Conservation (phyloP, 35 echinoderm and acorn worm genomes). For the Apostichopus japonicus region DNA sequence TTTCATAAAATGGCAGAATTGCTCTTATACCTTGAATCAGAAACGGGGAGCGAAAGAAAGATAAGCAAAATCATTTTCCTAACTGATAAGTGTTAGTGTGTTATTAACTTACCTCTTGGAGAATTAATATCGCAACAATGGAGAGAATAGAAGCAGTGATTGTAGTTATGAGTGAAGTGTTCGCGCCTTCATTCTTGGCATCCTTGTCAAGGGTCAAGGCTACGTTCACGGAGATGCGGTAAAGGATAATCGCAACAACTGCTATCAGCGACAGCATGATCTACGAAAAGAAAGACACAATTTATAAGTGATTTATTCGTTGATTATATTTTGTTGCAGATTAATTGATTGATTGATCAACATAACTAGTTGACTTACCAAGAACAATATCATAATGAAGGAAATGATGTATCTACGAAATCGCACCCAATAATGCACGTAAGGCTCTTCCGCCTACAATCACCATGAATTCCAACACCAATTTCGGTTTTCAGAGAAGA, state of each 20-base stretch:
- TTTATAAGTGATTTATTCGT: too few relatives aligned
- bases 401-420: constrained; percentile 66
- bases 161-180: constrained; percentile 87
- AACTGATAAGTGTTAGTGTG: too few relatives aligned
- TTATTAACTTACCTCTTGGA: constrained; percentile 83
- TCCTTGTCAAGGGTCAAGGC: constrained; percentile 65
- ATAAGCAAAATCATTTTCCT: too few relatives aligned
- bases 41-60: too few relatives aligned
- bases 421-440: constrained; percentile 44
- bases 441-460: constrained; percentile 63
- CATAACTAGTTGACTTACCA: constrained; percentile 70
- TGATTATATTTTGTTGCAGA: too few relatives aligned
- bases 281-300: constrained; percentile 21
- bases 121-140: constrained; percentile 84
- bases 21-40: too few relatives aligned
- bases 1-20: too few relatives aligned
- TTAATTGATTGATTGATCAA: too few relatives aligned
- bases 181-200: constrained; percentile 69
- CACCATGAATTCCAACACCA: too few relatives aligned
- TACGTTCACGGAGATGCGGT: constrained; percentile 86
- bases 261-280: constrained; percentile 83
- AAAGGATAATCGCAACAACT: constrained; percentile 85
- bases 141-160: constrained; percentile 84
- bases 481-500: too few relatives aligned
- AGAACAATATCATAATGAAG: constrained; percentile 61